phyloP scores from a whole-genome alignment of 2,113 vertebrate species.

The Siniperca knerii region DNA sequence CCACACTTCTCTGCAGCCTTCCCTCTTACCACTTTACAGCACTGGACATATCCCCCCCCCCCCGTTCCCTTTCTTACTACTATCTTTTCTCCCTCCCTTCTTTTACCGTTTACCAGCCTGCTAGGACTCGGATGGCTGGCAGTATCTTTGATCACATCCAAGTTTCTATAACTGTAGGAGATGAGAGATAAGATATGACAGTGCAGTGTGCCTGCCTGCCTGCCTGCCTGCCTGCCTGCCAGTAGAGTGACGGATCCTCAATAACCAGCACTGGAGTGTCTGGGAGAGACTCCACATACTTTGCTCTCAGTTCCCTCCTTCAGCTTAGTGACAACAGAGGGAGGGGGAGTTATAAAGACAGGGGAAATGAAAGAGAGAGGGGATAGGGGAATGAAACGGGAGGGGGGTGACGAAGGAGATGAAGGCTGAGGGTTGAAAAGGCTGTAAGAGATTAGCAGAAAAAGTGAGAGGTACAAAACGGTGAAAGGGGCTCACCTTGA shows the following conservation, averaged over 20 bases:
- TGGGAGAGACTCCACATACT: slow-evolving; percentile 70
- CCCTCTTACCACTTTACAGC: slow-evolving; percentile 66
- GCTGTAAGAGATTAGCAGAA: slow-evolving; percentile 4
- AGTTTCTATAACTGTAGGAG: slow-evolving; percentile 30
- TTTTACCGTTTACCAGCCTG: slow-evolving; percentile 16
- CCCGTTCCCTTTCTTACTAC: not conserved
- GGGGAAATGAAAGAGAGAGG: slow-evolving; percentile 29
- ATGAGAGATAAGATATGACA: slow-evolving; percentile 48
- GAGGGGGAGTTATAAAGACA: slow-evolving; percentile 28
- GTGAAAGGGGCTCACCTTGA: slow-evolving; percentile 15
- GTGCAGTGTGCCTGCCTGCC: slow-evolving; percentile 32
- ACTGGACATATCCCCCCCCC: slow-evolving; percentile 24
- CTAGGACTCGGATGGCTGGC: slow-evolving; percentile 8
- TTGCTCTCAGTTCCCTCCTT: slow-evolving; percentile 63
- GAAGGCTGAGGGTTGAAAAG: slow-evolving; percentile 5
- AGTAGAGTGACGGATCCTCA: slow-evolving; percentile 30
- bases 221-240: slow-evolving; percentile 35
- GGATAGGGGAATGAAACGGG: slow-evolving; percentile 12
- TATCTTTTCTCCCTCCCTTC: slow-evolving; percentile 21
- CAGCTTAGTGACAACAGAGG: slow-evolving; percentile 47
- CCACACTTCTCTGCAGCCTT: slow-evolving; percentile 78
- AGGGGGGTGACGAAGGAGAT: not conserved
- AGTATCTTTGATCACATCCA: slow-evolving; percentile 38
- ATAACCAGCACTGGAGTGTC: slow-evolving; percentile 44
- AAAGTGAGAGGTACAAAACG: not conserved